phyloP scores from a whole-genome alignment of 2,888 invertebrate species.

The Brenthis hecate region DNA sequence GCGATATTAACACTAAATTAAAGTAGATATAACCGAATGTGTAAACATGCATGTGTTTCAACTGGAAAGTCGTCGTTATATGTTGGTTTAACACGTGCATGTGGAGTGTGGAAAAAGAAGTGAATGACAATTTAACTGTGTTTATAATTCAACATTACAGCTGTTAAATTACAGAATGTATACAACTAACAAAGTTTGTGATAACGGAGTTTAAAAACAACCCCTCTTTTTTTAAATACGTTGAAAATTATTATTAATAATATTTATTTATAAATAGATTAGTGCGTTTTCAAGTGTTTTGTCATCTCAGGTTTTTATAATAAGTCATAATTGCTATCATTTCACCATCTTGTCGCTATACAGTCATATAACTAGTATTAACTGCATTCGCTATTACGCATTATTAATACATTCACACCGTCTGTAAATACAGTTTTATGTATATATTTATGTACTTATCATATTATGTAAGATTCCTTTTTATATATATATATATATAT shows the following conservation, averaged over 20 bases:
- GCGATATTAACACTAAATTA: slow-evolving; percentile 15
- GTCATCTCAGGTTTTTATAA: slow-evolving; percentile 5
- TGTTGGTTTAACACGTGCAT: slow-evolving; percentile 48
- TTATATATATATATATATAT: no score
- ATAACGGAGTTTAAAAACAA: not conserved
- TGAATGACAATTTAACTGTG: slow-evolving; percentile 69
- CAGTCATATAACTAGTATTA: not conserved
- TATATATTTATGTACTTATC: slow-evolving; percentile 18
- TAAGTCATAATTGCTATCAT: slow-evolving; percentile 16
- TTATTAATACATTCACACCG: slow-evolving; percentile 7
- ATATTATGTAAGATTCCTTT: not conserved
- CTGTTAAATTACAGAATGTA: slow-evolving; percentile 16
- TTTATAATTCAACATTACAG: slow-evolving; percentile 24
- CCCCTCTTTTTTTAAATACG: not conserved
- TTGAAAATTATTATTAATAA: not conserved
- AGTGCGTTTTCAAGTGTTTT: not conserved
- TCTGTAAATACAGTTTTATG: slow-evolving; percentile 1
- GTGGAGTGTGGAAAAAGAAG: slow-evolving; percentile 71
- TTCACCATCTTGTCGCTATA: slow-evolving; percentile 8
- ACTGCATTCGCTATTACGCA: slow-evolving; percentile 15
- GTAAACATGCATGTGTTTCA: slow-evolving; percentile 42
- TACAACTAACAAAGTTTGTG: not conserved
- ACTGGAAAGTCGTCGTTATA: slow-evolving; percentile 37
- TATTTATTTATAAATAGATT: not conserved
- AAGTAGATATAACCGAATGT: slow-evolving; percentile 14